Evolutionary conservation across 64 coral and sea anemone species (phyloP), one percentile per base, ranked within the genome.

Genomic region (Dendronephthya gigantea): DNA sequence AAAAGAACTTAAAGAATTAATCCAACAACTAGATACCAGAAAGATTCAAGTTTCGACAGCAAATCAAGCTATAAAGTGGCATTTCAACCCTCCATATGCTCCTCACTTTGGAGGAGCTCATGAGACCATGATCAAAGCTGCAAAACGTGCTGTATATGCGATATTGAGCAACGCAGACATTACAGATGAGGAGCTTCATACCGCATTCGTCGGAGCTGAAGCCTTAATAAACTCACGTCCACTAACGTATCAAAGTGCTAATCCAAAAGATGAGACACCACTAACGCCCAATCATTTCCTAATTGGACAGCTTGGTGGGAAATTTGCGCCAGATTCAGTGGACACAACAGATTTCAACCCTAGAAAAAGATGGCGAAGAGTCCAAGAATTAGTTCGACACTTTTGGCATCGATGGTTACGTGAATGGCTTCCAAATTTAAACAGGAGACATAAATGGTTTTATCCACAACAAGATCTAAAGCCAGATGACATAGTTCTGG

Each of bases 131-230:
- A 86, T 86, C 1, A 59, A 86, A 50, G 49, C 48, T 86, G 48
- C 50, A 38, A 86, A 62, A 30, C 7, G 19, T 39, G 50, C 84
- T 17, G 55, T 86, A 33, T 86, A 59, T 27, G 47, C 70, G 47
- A 76, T 90, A 36, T 33, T 92, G 9, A 65, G 83, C 31, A 85
- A 89, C 49, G 91, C 90, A 49, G 90, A 92, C 30, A 83, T 92
- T 28, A 89, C 87, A 83, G 91, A 89, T 75, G 84, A 92, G 75
- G 87, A 92, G 81, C 82, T 92, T 16, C 30, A 65, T 39, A 92
- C 70, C 1, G 91, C 81, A 30, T 82, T 86, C 34, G 86, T 86
- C 39, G 83, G 87, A 68, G 84, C 84, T 37, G 91, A 92, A 83
- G 79, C 39, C 23, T 75, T 92, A 12, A 27, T 89, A 40, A 92